A percentile compares a stretch with the other conserved stretches of the same genome.
Evolutionary conservation across 64 coral and sea anemone genomes (phyloP).

Genomic region (Actinia tenebrosa): DNA sequence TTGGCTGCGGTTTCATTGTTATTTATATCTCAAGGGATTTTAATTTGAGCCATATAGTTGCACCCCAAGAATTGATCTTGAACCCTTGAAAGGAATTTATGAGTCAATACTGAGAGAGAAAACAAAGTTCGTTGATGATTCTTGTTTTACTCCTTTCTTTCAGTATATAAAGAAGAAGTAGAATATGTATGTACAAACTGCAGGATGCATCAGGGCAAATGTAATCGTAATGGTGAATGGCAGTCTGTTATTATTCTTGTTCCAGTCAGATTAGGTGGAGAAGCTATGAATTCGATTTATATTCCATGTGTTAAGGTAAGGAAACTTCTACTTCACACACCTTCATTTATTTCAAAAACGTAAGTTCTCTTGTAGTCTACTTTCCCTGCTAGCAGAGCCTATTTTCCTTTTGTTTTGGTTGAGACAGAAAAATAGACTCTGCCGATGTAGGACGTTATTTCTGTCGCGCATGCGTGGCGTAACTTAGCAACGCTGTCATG

Average conservation of each 20-base stretch:
- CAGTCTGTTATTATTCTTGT: slow-evolving; percentile 89
- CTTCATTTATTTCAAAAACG: neutral
- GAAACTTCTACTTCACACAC: neutral
- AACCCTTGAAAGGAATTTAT: too few species aligned
- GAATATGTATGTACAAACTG: slow-evolving; percentile 65
- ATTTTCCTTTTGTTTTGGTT: too few species aligned
- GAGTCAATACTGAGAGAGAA: too few species aligned
- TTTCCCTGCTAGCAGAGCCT: neutral
- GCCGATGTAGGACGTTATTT: too few species aligned
- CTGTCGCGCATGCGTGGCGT: too few species aligned
- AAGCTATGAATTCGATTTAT: slow-evolving; percentile 88
- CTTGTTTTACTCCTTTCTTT: slow-evolving; percentile 1
- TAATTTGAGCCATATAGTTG: too few species aligned
- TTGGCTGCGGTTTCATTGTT: too few species aligned
- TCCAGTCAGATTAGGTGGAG: slow-evolving; percentile 84
- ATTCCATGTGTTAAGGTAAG: slow-evolving; percentile 83
- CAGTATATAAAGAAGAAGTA: slow-evolving; percentile 95
- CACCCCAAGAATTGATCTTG: too few species aligned
- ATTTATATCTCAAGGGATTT: too few species aligned
- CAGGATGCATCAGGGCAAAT: slow-evolving; percentile 69
- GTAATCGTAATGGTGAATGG: slow-evolving; percentile 55
- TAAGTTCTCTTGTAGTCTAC: neutral
- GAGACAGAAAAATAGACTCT: too few species aligned
- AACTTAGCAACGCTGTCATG: too few species aligned
- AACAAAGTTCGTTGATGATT: neutral